Evolutionary conservation across 2,797 vertebrate species (phyloP).

Genomic region (Neosilurus mollespiculum): DNA sequence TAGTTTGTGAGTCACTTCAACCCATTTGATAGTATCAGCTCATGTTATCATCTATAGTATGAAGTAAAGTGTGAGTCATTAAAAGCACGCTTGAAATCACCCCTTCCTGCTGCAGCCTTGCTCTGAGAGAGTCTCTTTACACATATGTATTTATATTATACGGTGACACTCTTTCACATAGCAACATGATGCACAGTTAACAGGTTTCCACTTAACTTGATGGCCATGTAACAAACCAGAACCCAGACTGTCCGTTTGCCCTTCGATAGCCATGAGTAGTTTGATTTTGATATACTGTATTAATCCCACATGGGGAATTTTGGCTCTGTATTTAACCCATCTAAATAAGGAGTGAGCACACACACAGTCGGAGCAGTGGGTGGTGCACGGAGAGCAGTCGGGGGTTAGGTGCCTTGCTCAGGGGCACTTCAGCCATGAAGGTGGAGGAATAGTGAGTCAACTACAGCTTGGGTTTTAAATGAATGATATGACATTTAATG

Average conservation of each 20-base stretch:
- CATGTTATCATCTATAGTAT: conserved; percentile 21
- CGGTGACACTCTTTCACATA: conserved; percentile 13
- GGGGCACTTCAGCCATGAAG: no score
- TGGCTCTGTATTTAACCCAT: no score
- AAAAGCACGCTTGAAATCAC: conserved; percentile 34
- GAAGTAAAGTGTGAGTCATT: conserved; percentile 51
- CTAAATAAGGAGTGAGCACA: no score
- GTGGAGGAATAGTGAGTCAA: not conserved
- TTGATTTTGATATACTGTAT: no score
- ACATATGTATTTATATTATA: conserved; percentile 10
- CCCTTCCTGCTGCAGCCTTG: conserved; percentile 32
- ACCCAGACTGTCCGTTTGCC: not conserved
- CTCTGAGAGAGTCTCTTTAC: conserved; percentile 11
- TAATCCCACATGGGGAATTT: no score
- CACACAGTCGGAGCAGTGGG: no score
- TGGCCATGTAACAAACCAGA: not conserved
- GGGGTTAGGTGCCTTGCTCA: no score
- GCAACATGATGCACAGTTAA: not conserved
- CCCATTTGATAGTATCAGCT: conserved; percentile 35
- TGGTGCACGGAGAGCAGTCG: no score
- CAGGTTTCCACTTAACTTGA: not conserved
- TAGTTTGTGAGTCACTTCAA: conserved; percentile 46
- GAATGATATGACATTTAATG: not conserved
- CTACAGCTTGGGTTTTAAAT: not conserved
- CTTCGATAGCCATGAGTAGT: not conserved